Percentiles rank a stretch among this genome's conserved stretches.
Evolutionary conservation across 2,113 vertebrate species (phyloP).

Genomic region (Pachyramphus minor): DNA sequence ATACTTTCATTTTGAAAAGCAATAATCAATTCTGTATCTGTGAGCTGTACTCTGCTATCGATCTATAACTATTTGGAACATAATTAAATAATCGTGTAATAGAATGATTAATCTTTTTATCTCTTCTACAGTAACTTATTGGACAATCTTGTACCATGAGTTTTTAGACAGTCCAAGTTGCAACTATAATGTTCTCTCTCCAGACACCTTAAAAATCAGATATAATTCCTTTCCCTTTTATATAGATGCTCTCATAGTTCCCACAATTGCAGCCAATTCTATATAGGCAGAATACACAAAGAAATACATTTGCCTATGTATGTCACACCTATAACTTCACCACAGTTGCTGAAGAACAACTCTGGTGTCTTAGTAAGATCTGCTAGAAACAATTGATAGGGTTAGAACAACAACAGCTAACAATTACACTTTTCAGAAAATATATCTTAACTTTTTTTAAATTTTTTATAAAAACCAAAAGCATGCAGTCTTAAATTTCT

Average conservation of each 20-base stretch:
- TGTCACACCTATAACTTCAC: background rate
- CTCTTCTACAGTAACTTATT: background rate
- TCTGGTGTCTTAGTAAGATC: conserved; percentile 24
- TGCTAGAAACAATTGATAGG: background rate
- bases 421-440: background rate
- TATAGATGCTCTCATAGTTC: background rate
- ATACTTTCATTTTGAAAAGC: background rate
- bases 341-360: conserved; percentile 9
- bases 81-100: background rate
- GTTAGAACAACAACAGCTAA: background rate
- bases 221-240: background rate
- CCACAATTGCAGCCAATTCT: background rate
- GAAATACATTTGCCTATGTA: background rate
- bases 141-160: background rate
- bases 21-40: background rate
- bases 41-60: background rate
- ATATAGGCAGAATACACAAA: background rate
- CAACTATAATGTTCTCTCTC: background rate
- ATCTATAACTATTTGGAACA: background rate
- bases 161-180: background rate
- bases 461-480: background rate
- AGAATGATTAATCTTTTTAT: background rate
- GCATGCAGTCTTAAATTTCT: background rate
- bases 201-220: background rate
- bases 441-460: background rate